phyloP scores from a whole-genome alignment of 2,797 vertebrate species.

The Silurus aristotelis region DNA sequence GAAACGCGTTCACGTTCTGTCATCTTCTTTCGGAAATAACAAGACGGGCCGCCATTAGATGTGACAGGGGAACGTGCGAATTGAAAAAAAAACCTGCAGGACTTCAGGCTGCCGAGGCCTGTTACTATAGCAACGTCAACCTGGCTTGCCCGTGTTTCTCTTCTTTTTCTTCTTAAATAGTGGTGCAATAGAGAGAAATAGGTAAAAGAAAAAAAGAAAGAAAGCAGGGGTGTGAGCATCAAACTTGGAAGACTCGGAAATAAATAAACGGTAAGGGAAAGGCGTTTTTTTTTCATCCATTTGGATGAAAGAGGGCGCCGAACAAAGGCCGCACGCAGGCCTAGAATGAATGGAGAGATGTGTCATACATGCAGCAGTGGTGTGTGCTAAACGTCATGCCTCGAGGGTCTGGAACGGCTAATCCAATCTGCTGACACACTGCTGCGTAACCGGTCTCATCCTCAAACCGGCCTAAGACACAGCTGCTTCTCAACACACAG shows the following conservation, averaged over 20 bases:
- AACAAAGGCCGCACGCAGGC: constrained; percentile 30
- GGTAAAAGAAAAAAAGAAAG: neutral
- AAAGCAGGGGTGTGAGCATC: neutral
- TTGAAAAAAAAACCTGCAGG: constrained; percentile 57
- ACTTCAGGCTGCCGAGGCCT: constrained; percentile 48
- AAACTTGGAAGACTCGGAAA: neutral
- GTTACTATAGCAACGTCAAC: constrained; percentile 56
- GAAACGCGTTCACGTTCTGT: constrained; percentile 35
- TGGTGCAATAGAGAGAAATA: constrained; percentile 48
- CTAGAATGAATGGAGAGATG: constrained; percentile 37
- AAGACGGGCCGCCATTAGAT: constrained; percentile 38
- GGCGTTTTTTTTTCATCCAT: constrained; percentile 14
- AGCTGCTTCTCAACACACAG: constrained; percentile 25
- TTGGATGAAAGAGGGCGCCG: constrained; percentile 14
- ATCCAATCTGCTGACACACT: constrained; percentile 54
- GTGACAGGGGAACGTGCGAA: constrained; percentile 55
- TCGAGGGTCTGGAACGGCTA: constrained; percentile 39
- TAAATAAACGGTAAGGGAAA: neutral
- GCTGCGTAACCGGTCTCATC: constrained; percentile 27
- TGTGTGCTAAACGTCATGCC: constrained; percentile 22
- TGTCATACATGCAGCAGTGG: constrained; percentile 24
- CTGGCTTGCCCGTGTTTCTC: constrained; percentile 40
- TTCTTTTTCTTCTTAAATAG: constrained; percentile 31
- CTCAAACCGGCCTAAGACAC: constrained; percentile 26
- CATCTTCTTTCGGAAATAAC: constrained; percentile 31